These are phyloP conservation scores for Ameiurus melas DNA, from an alignment of 2,113 vertebrate species.

Conservation along the genomic window DNA sequence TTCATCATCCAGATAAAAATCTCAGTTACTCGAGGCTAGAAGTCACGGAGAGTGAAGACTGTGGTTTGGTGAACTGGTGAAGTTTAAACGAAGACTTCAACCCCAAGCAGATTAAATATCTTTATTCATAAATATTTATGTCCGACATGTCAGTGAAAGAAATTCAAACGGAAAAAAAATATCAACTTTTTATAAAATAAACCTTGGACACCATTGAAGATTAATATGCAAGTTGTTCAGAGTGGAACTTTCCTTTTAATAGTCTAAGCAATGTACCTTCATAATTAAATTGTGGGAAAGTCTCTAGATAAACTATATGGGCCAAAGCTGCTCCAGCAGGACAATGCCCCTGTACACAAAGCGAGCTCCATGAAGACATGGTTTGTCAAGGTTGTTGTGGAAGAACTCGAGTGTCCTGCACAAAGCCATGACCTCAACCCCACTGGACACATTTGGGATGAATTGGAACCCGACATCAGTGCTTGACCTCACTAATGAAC, in stretches of 20 bases:
- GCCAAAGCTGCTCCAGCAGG: not conserved
- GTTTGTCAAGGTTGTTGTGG: not conserved
- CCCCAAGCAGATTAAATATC: not conserved
- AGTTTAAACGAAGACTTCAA: not conserved
- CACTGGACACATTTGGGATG: not conserved
- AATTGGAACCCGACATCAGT: not conserved
- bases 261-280: not conserved
- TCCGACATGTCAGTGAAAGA: not conserved
- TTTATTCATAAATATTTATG: not conserved
- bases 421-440: not conserved
- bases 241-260: not conserved
- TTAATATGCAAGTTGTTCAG: not conserved
- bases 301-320: not conserved
- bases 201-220: not conserved
- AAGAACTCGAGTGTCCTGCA: not conserved
- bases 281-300: not conserved
- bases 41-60: conserved; percentile 40
- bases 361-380: no score
- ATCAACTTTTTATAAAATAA: not conserved
- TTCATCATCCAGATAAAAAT: conserved; percentile 52
- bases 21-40: conserved; percentile 35
- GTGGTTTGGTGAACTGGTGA: conserved; percentile 47
- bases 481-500: not conserved
- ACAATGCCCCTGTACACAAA: not conserved
- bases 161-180: not conserved